Conservation (phyloP, 2,113 vertebrate species). For the Capreolus pygargus region DNA sequence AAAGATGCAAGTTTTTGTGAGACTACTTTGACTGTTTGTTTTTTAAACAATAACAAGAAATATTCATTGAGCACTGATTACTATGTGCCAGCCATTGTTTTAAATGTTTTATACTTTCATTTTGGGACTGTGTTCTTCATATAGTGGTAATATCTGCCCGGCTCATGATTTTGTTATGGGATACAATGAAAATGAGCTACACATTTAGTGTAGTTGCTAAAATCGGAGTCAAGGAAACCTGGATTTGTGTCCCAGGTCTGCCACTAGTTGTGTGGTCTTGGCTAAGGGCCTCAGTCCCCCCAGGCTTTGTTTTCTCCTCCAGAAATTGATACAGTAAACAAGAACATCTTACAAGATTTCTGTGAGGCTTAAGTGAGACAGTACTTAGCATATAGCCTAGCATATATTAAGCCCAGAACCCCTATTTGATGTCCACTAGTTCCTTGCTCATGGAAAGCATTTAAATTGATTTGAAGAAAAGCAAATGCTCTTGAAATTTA, state of each 20-base stretch:
- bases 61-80: neutral
- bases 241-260: neutral
- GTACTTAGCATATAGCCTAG: neutral
- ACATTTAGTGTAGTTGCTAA: neutral
- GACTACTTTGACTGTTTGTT: neutral
- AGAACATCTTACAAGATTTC: neutral
- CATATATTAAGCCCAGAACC: accelerated
- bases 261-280: neutral
- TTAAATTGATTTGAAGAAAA: neutral
- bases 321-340: neutral
- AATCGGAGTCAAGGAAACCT: neutral
- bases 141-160: too few species aligned
- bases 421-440: neutral
- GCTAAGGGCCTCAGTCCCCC: neutral
- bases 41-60: neutral
- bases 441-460: neutral
- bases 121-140: neutral
- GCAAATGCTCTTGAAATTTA: neutral
- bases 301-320: neutral
- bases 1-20: neutral
- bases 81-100: neutral
- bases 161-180: neutral
- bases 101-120: neutral
- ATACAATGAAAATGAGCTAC: neutral
- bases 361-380: neutral